Evolutionary conservation across 2,113 vertebrate genomes (phyloP), one percentile per base, ranked within the genome.

Genomic region (Channa argus): DNA sequence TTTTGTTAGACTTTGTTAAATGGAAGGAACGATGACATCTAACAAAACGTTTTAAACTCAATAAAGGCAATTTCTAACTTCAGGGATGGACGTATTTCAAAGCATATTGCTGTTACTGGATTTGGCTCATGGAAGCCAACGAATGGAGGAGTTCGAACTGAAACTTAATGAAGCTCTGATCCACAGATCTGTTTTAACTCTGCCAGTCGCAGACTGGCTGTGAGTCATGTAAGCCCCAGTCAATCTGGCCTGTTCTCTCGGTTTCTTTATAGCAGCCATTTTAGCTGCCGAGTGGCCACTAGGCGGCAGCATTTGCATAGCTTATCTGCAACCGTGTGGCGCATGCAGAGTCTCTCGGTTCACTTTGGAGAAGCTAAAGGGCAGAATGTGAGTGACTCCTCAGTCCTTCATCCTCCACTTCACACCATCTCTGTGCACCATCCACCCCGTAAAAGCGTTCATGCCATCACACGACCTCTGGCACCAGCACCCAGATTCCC

Each of bases 221-320:
- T 55, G 53, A 63, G 62, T 44, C 56, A 73, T n/a, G n/a, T 56
- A 37, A 71, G 66, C 61, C 45, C 34, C 52, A 44, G 43, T 79
- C 52, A n/a, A 52, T 50, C 74, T 69, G 33, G 3, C 51, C 7
- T 60, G 45, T n/a, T 55, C 8, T n/a, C 33, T 63, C 50, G 15
- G 12, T 8, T 59, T 65, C 37, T 46, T n/a, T 1, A 9, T 1
- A 9, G 36, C 5, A 52, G 37, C 37, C 2, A 2, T 52, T 12
- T 36, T 1, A 12, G 5, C 37, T 10, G 12, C 41, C 5, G 5
- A 13, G 0, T 71, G 60, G 5, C 79, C 92, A 88, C 89, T 81
- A 80, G 88, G 71, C 86, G 90, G 71, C 69, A 44, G 62, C 89
- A 46, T 89, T 63, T 58, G 49, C 67, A 14, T 15, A 65, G 3